phyloP scores from a whole-genome alignment of 2,113 vertebrate genomes.

The Notarius lentiginosus region DNA sequence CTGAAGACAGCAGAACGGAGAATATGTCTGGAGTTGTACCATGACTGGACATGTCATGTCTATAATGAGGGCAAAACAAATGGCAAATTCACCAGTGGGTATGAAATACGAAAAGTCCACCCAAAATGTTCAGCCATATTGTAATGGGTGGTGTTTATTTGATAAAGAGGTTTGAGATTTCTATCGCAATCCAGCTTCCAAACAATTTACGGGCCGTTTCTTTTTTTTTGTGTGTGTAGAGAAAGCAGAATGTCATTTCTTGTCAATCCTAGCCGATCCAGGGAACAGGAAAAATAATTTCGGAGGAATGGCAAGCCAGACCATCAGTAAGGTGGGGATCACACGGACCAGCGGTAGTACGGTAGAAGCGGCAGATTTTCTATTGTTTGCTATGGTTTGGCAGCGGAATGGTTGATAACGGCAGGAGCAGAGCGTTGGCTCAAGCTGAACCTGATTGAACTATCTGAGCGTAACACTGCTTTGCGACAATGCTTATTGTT shows the following conservation, averaged over 20 bases:
- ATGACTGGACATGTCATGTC: conserved; percentile 1
- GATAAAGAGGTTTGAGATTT: no score
- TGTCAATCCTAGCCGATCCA: neutral
- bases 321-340: neutral
- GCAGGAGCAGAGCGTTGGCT: no score
- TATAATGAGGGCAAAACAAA: neutral
- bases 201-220: neutral
- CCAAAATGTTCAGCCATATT: neutral
- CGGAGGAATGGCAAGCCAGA: neutral
- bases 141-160: neutral
- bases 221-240: neutral
- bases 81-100: neutral
- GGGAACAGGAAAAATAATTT: neutral
- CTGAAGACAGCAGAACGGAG: conserved; percentile 9
- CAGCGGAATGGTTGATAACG: no score
- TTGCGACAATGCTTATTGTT: no score
- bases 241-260: neutral
- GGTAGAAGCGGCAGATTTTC: no score
- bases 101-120: neutral
- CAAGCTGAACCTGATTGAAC: no score
- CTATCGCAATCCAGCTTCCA: neutral
- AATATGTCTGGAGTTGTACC: neutral
- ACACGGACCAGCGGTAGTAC: no score
- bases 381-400: no score
- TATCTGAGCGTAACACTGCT: no score